These are phyloP conservation scores for Drosophila antonietae DNA, from an alignment of 2,888 invertebrate genomes.

Conservation along the genomic window DNA sequence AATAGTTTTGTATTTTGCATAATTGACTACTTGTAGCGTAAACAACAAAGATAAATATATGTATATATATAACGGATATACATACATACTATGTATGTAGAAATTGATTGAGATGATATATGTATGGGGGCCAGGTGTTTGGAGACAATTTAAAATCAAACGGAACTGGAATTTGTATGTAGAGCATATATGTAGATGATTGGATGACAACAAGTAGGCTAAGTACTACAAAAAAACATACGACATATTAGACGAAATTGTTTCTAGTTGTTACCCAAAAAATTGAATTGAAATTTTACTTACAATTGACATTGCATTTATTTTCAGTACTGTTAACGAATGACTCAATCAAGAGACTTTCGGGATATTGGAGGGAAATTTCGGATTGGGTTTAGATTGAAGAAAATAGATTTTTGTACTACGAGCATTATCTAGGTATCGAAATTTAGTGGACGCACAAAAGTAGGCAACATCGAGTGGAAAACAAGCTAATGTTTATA, in stretches of 20 bases:
- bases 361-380: neutral
- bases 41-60: constrained; percentile 48
- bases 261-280: constrained; percentile 30
- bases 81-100: constrained; percentile 3
- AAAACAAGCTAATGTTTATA: constrained; percentile 38
- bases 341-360: constrained; percentile 15
- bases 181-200: neutral
- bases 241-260: constrained; percentile 30
- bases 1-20: constrained; percentile 40
- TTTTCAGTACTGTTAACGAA: constrained; percentile 19
- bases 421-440: neutral
- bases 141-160: constrained; percentile 9
- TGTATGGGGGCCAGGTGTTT: neutral
- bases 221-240: constrained; percentile 27
- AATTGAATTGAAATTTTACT: constrained; percentile 54
- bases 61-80: neutral
- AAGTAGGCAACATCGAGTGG: constrained; percentile 57
- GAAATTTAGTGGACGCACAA: constrained; percentile 30
- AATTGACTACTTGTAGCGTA: constrained; percentile 73
- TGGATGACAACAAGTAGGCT: constrained; percentile 18
- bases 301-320: constrained; percentile 68
- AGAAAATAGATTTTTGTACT: constrained; percentile 22
- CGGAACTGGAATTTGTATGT: constrained; percentile 3
- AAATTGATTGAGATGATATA: constrained; percentile 13
- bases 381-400: neutral